Percentiles rank a stretch among this genome's conserved stretches.
Evolutionary conservation across 2,113 vertebrate species (phyloP).

Genomic region (Equus przewalskii): DNA sequence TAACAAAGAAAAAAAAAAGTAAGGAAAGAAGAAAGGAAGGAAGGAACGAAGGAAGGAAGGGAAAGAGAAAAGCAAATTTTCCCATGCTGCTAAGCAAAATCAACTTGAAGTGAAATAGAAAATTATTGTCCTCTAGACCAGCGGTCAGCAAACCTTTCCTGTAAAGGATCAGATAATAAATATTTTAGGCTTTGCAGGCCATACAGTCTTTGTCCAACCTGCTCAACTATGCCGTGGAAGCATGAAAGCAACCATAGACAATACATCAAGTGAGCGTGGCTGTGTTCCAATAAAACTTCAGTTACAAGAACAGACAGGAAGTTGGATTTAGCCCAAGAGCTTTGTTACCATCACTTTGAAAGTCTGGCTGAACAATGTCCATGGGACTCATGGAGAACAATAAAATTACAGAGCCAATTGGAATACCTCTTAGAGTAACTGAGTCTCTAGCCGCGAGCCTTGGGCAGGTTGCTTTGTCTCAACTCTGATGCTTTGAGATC

Average conservation of each 20-base stretch:
- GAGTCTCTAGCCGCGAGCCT: neutral
- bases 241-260: neutral
- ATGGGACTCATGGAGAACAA: neutral
- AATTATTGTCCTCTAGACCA: neutral
- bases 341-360: neutral
- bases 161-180: neutral
- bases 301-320: conserved; percentile 8
- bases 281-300: neutral
- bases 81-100: neutral
- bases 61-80: neutral
- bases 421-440: neutral
- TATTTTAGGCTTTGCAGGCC: neutral
- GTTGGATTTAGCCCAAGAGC: neutral
- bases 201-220: neutral
- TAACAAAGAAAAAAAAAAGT: neutral
- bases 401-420: neutral
- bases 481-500: neutral
- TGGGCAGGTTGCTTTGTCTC: neutral
- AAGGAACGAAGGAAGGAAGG: neutral
- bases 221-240: neutral
- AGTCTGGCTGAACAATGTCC: neutral
- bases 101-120: neutral
- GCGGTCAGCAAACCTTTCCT: neutral
- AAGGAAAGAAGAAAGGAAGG: no score
- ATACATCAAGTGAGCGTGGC: neutral